Base-by-base conservation (phyloP, 2,797 vertebrate genomes). In the Sebastiscus tertius region DNA sequence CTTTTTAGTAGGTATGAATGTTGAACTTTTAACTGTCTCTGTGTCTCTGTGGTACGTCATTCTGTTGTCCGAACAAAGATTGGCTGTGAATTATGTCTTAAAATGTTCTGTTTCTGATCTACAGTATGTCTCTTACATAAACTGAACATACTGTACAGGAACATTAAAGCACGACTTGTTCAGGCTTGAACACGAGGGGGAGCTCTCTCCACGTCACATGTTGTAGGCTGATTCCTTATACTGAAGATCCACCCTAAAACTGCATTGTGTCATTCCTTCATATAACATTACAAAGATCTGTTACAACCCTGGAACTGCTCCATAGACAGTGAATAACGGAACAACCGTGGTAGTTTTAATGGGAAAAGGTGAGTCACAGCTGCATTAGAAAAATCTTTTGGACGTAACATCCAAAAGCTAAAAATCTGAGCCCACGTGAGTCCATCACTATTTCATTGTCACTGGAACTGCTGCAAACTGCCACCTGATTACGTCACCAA, bases 131-230 rank as follows among this genome's bases (percentile, higher is more conserved):
- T 59, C 9, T 33, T 77, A 59, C 58, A 76, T 61, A 72, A 79
- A 70, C 56, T 76, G 36, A 52, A 24, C 76, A 46, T 14, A 39
- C 4, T 62, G 31, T 34, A 36, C 27, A 52, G 46, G 3, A 56
- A 26, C 3, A 42, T n/a, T 10, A 27, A 2, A 16, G 18, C 11
- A 56, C 6, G n/a, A 24, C 27, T 6, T 36, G 5, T 61, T 65
- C 16, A 4, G 2, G 59, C 31, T n/a, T 75, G 29, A 73, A 74
- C 92, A 82, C 85, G 70, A 89, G 92, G 62, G 82, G 94, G 93
- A 70, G 90, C 83, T 71, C 64, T 90, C 61, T 79, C 24, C 83
- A 79, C 49, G 46, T 82, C 27, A 77, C 46, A 85, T 4, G 9
- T 16, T 13, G 18, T 24, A 6, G 8, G 5, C 22, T 27, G 52